Conservation (phyloP, 2,113 vertebrate genomes). For the Physeter macrocephalus region DNA sequence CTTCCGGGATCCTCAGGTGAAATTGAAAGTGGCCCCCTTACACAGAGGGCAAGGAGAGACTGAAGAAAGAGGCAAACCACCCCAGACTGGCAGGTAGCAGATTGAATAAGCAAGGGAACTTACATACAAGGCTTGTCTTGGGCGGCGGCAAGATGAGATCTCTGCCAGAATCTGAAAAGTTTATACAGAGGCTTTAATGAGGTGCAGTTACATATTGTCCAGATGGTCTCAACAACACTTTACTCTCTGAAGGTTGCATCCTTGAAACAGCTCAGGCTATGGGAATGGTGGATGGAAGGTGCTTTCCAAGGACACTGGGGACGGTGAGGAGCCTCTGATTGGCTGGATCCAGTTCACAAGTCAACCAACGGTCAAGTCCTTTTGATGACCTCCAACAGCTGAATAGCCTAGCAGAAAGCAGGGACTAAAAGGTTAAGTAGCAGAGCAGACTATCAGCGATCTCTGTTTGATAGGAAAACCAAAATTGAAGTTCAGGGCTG, state of each 20-base stretch:
- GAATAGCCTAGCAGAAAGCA: background rate
- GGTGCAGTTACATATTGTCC: background rate
- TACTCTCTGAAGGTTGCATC: background rate
- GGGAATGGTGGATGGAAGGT: too few species aligned
- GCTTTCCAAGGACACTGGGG: too few species aligned
- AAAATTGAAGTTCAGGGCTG: background rate
- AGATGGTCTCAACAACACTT: background rate
- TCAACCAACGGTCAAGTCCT: too few species aligned
- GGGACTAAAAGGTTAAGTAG: background rate
- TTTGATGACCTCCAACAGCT: background rate
- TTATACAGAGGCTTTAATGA: background rate
- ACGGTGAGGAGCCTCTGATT: background rate
- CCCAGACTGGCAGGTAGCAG: background rate
- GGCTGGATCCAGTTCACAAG: background rate
- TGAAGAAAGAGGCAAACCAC: background rate
- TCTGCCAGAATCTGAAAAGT: background rate
- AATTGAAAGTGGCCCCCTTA: background rate
- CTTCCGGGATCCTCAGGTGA: background rate
- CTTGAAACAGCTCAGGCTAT: background rate
- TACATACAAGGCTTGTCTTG: background rate
- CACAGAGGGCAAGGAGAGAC: background rate
- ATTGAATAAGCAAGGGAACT: background rate
- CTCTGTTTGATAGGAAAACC: background rate
- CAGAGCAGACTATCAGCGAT: background rate
- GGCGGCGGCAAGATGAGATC: background rate